phyloP scores from a whole-genome alignment of 2,113 vertebrate species.

The Gopherus evgoodei region DNA sequence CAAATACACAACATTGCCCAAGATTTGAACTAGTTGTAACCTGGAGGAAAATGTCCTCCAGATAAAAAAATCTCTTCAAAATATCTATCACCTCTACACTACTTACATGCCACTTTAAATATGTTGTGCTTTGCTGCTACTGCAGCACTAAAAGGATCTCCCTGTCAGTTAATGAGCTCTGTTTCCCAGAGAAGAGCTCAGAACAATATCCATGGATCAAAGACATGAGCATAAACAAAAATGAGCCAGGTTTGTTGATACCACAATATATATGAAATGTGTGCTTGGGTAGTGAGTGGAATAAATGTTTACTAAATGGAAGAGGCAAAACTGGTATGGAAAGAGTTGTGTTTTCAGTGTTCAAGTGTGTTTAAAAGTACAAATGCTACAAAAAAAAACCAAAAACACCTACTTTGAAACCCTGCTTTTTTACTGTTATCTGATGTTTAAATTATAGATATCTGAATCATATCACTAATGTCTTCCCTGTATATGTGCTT shows the following conservation, averaged over 20 bases:
- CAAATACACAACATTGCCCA: too few species aligned
- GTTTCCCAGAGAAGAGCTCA: background rate
- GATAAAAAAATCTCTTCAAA: background rate
- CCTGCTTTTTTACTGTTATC: background rate
- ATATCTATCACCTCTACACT: background rate
- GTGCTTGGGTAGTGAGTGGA: background rate
- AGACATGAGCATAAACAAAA: background rate
- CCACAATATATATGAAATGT: background rate
- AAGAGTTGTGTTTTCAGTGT: background rate
- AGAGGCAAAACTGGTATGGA: background rate
- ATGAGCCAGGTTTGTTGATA: background rate
- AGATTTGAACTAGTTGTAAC: background rate
- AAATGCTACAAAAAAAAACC: background rate
- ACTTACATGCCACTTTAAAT: background rate
- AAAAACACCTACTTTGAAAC: background rate
- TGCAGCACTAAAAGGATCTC: conserved; percentile 28
- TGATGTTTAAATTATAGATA: background rate
- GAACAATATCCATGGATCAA: background rate
- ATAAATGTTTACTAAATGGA: background rate
- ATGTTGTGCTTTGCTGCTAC: background rate
- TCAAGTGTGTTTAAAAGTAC: background rate
- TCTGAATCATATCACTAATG: background rate
- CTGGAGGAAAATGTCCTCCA: background rate
- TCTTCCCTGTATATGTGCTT: background rate
- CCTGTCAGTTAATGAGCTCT: conserved; percentile 14